A percentile compares a stretch with the other conserved stretches of the same genome.
phyloP scores from a whole-genome alignment of 2,888 invertebrate species.

The Orchesella flavescens region DNA sequence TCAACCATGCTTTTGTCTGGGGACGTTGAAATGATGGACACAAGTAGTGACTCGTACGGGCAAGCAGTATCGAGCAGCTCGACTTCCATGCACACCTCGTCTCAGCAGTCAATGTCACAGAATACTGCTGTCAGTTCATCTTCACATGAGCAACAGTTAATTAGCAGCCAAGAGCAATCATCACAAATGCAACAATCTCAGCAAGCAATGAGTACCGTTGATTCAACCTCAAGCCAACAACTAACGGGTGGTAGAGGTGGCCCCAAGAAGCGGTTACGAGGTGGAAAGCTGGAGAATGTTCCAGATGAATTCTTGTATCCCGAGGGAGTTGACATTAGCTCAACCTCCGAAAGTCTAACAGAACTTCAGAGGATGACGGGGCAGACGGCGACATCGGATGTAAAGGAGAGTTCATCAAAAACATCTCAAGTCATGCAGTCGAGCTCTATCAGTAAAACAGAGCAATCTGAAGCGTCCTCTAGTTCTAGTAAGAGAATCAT shows the following conservation, averaged over 20 bases:
- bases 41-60: conserved; percentile 27
- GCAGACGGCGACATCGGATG: background rate
- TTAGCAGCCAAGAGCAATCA: background rate
- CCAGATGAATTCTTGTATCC: conserved; percentile 67
- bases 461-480: background rate
- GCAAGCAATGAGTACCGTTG: conserved; percentile 23
- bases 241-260: conserved; percentile 2
- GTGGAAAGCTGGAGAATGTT: conserved; percentile 66
- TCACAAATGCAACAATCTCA: conserved; percentile 18
- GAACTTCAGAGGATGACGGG: conserved; percentile 42
- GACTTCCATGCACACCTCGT: conserved; percentile 23
- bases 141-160: conserved; percentile 26
- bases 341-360: conserved; percentile 42
- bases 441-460: conserved; percentile 23
- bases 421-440: conserved; percentile 15
- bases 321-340: conserved; percentile 56
- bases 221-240: conserved; percentile 15
- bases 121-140: conserved; percentile 39
- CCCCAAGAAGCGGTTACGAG: conserved; percentile 63
- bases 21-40: conserved; percentile 47
- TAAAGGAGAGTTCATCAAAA: background rate
- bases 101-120: conserved; percentile 53
- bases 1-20: conserved; percentile 33
- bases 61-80: background rate
- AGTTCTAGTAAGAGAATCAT: conserved; percentile 18